Evolutionary conservation across 2,797 vertebrate genomes (phyloP).

Genomic region (Monodelphis domestica): DNA sequence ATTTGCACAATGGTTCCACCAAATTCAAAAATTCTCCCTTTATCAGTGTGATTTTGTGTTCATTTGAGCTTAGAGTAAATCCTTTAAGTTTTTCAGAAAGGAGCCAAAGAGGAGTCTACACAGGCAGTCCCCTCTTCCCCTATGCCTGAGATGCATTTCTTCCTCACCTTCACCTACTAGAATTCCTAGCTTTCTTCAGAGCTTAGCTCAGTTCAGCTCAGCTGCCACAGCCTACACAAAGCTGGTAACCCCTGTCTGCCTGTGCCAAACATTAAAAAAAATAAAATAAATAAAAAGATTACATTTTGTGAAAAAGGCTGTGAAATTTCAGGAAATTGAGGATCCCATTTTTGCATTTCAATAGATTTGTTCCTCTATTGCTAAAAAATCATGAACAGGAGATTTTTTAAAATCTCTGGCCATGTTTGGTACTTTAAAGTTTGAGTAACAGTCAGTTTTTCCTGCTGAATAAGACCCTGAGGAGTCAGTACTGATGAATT

Average conservation of each 20-base stretch:
- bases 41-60: neutral
- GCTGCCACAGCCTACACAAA: neutral
- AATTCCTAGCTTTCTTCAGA: neutral
- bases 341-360: neutral
- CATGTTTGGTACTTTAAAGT: neutral
- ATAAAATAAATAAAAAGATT: too few relatives aligned
- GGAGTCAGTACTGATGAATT: neutral
- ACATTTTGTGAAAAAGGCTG: neutral
- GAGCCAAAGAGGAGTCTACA: neutral
- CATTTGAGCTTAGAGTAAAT: fast-evolving
- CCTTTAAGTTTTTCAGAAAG: neutral
- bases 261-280: fast-evolving
- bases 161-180: neutral
- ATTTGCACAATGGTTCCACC: neutral
- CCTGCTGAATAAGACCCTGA: neutral
- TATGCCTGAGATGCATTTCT: neutral
- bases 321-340: neutral
- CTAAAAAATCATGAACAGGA: conserved; percentile 15
- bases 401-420: neutral
- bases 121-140: neutral
- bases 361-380: neutral
- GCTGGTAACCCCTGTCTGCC: neutral
- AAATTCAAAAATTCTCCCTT: neutral
- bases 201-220: neutral
- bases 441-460: fast-evolving